Conservation (phyloP, 2,888 invertebrate genomes). For the Polymixis flavicincta region DNA sequence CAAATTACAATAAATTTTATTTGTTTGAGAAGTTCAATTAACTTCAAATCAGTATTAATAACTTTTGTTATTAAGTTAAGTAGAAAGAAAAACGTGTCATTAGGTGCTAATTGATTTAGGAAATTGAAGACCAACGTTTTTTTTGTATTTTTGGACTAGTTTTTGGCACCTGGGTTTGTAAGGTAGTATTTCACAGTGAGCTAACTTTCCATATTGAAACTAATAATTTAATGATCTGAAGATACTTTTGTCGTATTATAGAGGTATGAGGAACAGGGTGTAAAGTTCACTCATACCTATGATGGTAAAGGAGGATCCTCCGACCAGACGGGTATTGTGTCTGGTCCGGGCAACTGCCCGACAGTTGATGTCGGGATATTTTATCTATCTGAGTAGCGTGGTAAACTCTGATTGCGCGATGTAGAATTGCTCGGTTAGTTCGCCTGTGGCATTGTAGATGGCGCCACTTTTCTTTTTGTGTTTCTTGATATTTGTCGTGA, state of each 20-base stretch:
- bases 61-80: slow-evolving; percentile 7
- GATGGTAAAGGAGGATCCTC: too few species aligned
- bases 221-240: background rate
- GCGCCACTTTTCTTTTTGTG: too few species aligned
- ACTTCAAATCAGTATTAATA: slow-evolving; percentile 28
- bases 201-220: background rate
- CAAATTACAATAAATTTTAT: slow-evolving; percentile 31
- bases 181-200: background rate
- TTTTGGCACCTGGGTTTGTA: background rate
- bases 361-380: too few species aligned
- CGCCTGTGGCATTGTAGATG: too few species aligned
- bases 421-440: too few species aligned
- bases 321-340: too few species aligned
- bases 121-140: slow-evolving; percentile 22
- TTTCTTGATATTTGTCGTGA: too few species aligned
- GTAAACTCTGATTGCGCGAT: too few species aligned
- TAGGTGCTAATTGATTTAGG: slow-evolving; percentile 10
- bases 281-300: too few species aligned
- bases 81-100: slow-evolving; percentile 4
- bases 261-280: too few species aligned
- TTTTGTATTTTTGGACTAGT: background rate
- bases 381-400: too few species aligned
- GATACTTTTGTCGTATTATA: background rate
- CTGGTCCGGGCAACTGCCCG: too few species aligned
- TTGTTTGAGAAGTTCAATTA: slow-evolving; percentile 52